These are phyloP conservation scores for Naja naja DNA, from an alignment of 2,113 vertebrate genomes.

Conservation along the genomic window DNA sequence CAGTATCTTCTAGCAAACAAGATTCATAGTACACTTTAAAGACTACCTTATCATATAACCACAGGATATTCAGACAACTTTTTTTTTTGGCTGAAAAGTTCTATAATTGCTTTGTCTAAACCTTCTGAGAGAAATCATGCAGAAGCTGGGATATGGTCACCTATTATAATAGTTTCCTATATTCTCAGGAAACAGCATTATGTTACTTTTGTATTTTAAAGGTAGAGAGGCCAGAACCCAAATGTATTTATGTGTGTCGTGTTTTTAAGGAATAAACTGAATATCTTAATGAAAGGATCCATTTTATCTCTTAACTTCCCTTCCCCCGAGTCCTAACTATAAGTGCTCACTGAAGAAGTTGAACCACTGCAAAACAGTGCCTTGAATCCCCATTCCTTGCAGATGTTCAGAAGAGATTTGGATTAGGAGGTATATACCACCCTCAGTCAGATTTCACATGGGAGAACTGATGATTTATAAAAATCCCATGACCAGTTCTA, in stretches of 20 bases:
- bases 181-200: background rate
- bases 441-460: background rate
- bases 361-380: background rate
- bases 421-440: background rate
- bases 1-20: background rate
- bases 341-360: background rate
- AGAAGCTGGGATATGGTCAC: background rate
- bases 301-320: background rate
- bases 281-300: background rate
- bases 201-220: background rate
- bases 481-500: background rate
- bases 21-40: background rate
- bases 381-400: background rate
- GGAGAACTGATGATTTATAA: background rate
- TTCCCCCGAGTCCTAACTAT: background rate
- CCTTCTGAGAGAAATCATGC: background rate
- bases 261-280: background rate
- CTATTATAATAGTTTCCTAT: background rate
- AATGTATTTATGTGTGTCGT: background rate
- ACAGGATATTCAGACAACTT: background rate
- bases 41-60: background rate
- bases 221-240: background rate
- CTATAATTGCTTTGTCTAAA: constrained; percentile 29
- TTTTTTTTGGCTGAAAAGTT: constrained; percentile 6
- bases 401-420: background rate